Base-by-base conservation (phyloP, 2,888 invertebrate genomes). In the Bellardia pandia region DNA sequence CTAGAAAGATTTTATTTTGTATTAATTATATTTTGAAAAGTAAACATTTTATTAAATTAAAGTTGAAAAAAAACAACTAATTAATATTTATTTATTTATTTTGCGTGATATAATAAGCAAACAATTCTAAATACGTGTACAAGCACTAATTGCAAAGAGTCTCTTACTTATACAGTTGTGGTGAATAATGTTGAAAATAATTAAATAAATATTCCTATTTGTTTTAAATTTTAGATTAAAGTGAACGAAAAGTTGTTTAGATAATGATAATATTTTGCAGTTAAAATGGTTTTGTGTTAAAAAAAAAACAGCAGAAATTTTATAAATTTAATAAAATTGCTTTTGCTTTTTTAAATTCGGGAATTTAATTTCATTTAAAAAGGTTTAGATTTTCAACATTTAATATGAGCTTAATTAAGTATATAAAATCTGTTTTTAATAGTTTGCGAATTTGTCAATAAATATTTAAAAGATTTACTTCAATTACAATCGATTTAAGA, bases 81-180 rank as follows among this genome's bases (percentile, higher is more conserved):
- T 60, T 7, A 60, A 60, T 60, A 60, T 60, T 37, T 37, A 60
- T 60, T 60, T 60, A 60, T 60, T 60, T 60, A 60, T 60, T 37
- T 60, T 60, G 11, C 14, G 33, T 14, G 30, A 60, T 60, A 60
- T 37, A 60, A 37, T 60, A 14, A 37, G 7, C 60, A 60, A 60
- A 60, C 14, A n/a, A 2, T 60, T 60, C 14, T 37, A 13, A 37
- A 60, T 33, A 60, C 33, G 7, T 2, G 11, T 14, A 53, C n/a
- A 53, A 53, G n/a, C 16, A n/a, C 56, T 56, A 16, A 23, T 56
- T 56, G 11, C 23, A 3, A 56, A 4, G 11, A 11, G 11, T 11
- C 9, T n/a, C 16, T 7, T 7, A 7, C 16, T 7, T 7, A 7
- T 7, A 53, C 11, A 11, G 45, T 45, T 3, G 45, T 45, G 45